Conservation (phyloP, 2,888 invertebrate species). For the Blastobasis lacticolella region DNA sequence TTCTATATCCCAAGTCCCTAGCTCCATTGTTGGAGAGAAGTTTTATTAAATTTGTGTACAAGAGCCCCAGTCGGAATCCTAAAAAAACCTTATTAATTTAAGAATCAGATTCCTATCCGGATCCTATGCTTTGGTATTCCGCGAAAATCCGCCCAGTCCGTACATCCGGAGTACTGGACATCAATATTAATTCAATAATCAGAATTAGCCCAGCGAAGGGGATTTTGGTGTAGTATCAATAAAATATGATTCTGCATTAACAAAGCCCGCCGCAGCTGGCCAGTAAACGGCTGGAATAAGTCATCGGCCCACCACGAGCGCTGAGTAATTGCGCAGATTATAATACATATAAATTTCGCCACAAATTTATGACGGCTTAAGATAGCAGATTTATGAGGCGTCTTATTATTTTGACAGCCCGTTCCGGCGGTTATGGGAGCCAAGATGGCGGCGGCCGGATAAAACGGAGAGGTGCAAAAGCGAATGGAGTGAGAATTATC, state of each 20-base stretch:
- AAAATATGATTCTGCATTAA: constrained; percentile 40
- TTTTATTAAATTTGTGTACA: too few relatives aligned
- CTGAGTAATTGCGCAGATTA: constrained; percentile 57
- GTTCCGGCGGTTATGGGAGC: constrained; percentile 25
- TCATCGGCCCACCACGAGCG: constrained; percentile 26
- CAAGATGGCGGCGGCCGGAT: background rate
- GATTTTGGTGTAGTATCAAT: constrained; percentile 18
- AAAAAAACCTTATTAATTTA: too few relatives aligned
- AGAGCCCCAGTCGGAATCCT: too few relatives aligned
- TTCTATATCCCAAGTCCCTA: too few relatives aligned
- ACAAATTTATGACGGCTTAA: constrained; percentile 43
- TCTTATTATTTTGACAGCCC: constrained; percentile 63
- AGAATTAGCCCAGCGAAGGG: constrained; percentile 21
- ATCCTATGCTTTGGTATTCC: too few relatives aligned
- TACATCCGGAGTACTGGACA: too few relatives aligned
- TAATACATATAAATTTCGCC: constrained; percentile 43
- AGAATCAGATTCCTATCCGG: too few relatives aligned
- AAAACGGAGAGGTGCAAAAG: constrained; percentile 1
- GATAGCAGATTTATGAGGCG: constrained; percentile 44
- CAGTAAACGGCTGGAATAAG: constrained; percentile 21
- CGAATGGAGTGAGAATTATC: too few relatives aligned
- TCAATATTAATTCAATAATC: constrained; percentile 20
- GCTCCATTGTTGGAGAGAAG: too few relatives aligned
- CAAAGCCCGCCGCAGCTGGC: constrained; percentile 23
- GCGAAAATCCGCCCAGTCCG: too few relatives aligned